Base-by-base conservation (phyloP, 2,888 invertebrate species). In the Hypercompe scribonia region DNA sequence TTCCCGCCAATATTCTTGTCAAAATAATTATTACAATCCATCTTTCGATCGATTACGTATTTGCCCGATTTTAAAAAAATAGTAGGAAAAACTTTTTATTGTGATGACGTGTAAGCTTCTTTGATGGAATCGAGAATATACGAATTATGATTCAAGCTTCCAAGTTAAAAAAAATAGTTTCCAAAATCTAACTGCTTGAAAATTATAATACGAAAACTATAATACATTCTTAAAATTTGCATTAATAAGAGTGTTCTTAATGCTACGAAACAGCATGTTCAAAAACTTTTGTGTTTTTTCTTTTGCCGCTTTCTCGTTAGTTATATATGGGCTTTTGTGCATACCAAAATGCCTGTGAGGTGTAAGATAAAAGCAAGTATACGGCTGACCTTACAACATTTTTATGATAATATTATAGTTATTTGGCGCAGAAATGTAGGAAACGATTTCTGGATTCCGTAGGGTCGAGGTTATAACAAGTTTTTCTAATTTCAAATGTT, bases 321-420 rank as follows among this genome's bases (percentile, higher is more conserved):
- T 46, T 13, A 50, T 46, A 42, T 65, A 65, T 39, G 36, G 28
- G 15, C n/a, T 39, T n/a, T 65, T 66, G 46, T 11, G 66, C 33
- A 31, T 42, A 33, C 2, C 24, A 24, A 31, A 21, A 54, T 2
- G 54, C 11, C 10, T 3, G 21, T n/a, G 34, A 54, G 24, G 66
- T 46, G 1, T 11, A 66, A 33, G 66, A 24, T 66, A 46, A 66
- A 46, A 24, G 31, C 39, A 46, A 18, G 39, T 42, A 39, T 65
- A 65, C 18, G 66, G 46, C 10, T 11, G 11, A 13, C 33, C 31
- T 46, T 8, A 33, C 31, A 33, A 66, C 33, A 13, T 46, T 66
- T 66, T 66, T 66, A 66, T 46, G 33, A 33, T 66, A 46, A 66
- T 66, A 24, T 46, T 46, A 66, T 66, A 11, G 7, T 31, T 46